Evolutionary conservation across 2,888 invertebrate genomes (phyloP), one percentile per base, ranked within the genome.

Genomic region (Antitype chi): DNA sequence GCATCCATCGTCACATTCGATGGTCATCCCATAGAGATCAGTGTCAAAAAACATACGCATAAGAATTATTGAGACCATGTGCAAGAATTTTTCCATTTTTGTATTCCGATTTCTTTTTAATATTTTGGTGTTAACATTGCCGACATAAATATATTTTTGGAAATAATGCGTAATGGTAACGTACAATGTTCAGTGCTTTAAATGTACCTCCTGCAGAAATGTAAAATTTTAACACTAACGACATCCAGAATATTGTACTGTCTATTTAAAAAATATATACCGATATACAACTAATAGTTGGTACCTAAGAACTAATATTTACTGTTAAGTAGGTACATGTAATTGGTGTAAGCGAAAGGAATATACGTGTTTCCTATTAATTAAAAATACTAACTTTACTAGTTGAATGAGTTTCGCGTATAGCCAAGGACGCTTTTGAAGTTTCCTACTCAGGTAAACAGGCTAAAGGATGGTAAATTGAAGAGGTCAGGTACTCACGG

Each of bases 1-100:
- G 91, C 91, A 0, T 86, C 90, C 9, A 80, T 91, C 67, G 82
- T 90, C 67, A 91, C 90, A 0, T 89, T 74, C n/a, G 84, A 88
- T 2, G 86, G 85, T 20, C 84, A 88, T 38, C 84, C 88, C 0
- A 85, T 89, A 55, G 89, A 89, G 68, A 73, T 87, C 9, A 87
- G 84, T 60, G 74, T 86, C 43, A 87, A 87, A 69, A 87, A 74
- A 76, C 91, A 92, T 79, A 91, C 89, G 11, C 91, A 90, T 85
- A 87, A 87, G 68, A 90, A 89, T 67, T 90, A 88, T 78, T 90
- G 74, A 85, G 8, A 67, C 28, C 8, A 25, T 66, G 11, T 47
- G 47, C 20, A 25, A 20, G 43, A 28, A 64, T 6, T 17, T 17
- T 20, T 11, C 17, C 4, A 15, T 25, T 43, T 52, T 66, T 0